phyloP scores from a whole-genome alignment of 1,140 invertebrate genomes.

The Archegozetes longisetosus region DNA sequence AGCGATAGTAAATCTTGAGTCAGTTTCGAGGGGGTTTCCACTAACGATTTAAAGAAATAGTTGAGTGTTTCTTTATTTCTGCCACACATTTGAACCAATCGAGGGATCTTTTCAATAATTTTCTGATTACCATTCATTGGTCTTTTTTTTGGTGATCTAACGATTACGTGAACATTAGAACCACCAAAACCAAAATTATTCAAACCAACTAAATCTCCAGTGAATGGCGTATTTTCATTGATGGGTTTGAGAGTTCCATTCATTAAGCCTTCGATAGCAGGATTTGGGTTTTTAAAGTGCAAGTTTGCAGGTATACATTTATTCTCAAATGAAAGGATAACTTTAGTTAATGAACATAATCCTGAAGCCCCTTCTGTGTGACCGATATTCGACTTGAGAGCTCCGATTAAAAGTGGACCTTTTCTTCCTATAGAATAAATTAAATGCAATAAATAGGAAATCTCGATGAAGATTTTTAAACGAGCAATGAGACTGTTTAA shows the following conservation, averaged over 20 bases:
- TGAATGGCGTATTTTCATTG: too few relatives aligned
- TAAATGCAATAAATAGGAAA: slow-evolving; percentile 28
- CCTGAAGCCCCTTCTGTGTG: too few relatives aligned
- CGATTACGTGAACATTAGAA: slow-evolving; percentile 77
- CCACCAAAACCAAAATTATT: slow-evolving; percentile 98
- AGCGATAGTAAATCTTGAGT: slow-evolving; percentile 14
- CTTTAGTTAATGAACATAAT: slow-evolving; percentile 59
- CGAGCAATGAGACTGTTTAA: too few relatives aligned
- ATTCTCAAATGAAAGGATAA: slow-evolving; percentile 72
- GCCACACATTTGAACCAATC: slow-evolving; percentile 30
- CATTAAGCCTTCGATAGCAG: too few relatives aligned
- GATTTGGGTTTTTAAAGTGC: too few relatives aligned
- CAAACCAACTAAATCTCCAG: slow-evolving; percentile 67
- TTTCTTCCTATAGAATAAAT: too few relatives aligned
- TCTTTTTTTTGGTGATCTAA: slow-evolving; percentile 40
- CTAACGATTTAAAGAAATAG: slow-evolving; percentile 27
- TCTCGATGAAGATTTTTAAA: too few relatives aligned
- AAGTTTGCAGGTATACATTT: slow-evolving; percentile 78
- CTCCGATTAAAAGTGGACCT: too few relatives aligned
- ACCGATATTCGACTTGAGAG: too few relatives aligned
- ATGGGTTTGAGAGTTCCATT: too few relatives aligned
- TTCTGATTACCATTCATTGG: slow-evolving; percentile 20
- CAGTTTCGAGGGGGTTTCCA: slow-evolving; percentile 25
- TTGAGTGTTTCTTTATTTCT: slow-evolving; percentile 33
- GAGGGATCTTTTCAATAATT: slow-evolving; percentile 17